Base-by-base conservation (phyloP, 2,113 vertebrate genomes). In the Leucosticte australis region DNA sequence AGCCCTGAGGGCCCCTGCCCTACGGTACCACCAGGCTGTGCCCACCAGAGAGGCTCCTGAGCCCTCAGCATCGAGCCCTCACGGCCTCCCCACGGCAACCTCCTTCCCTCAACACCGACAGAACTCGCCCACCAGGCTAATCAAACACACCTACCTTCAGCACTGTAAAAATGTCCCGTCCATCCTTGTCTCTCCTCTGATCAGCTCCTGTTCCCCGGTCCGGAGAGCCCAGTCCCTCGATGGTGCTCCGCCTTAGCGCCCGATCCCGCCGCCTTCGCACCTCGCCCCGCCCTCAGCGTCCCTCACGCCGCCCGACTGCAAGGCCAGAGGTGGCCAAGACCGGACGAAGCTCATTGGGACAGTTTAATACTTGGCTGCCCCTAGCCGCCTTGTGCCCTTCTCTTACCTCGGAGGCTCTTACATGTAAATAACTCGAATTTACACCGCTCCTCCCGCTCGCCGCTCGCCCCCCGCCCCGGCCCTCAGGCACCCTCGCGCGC, bases 21-120 rank as follows among this genome's bases (percentile, higher is more conserved):
- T 8, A 7, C 0, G 0, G 5, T 0, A 18, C 13, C 24, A 7
- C 24, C n/a, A 5, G 4, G 15, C 50, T 56, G 27, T 1, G 21
- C 21, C 52, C 19, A 4, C 6, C 41, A 1, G 9, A 64, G 30
- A 28, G 8, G 7, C 15, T 20, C 15, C 28, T 9, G 15, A 1
- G 1, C 24, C 37, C 35, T 8, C 60, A 49, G 21, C 33, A 35
- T 26, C 3, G 20, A 65, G 24, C 41, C 59, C 19, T 0, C 28
- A 2, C 0, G 3, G 2, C 21, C 57, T 15, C 7, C 20, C 24
- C 67, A 23, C 1, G 14, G 26, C 44, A 69, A 69, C 8, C 8
- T 26, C 13, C 41, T 31, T 7, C 28, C 26, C 27, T 0, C 0
- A 23, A 30, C 24, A 30, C 8, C 4, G 16, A 10, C 12, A 41